Base-by-base conservation (phyloP, 2,888 invertebrate species). In the Phoenoteleia sp. region DNA sequence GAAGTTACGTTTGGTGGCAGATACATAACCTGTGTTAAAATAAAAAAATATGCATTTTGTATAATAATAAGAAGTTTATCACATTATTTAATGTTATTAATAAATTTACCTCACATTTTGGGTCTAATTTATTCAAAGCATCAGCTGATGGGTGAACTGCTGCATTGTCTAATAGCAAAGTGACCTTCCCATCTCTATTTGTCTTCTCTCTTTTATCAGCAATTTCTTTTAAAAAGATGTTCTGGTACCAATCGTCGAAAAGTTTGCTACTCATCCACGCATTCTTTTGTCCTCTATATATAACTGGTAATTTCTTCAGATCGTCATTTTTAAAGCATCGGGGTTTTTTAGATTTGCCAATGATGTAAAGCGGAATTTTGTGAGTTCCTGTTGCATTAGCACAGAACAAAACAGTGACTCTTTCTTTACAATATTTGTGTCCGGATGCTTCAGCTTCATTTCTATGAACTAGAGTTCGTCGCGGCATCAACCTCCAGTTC, bases 331-430 rank as follows among this genome's bases (percentile, higher is more conserved):
- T 56, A 7, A 71, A 45, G 17, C 60, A 72, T 0, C 72, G 11
- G 2, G 58, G 45, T n/a, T 58, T 58, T 9, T 58, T 23, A n/a
- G 45, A 56, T 29, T 71, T 71, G 0, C 72, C 47, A 49, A 60
- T 72, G 0, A 72, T 21, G 15, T 15, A 11, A 1, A 49, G 60
- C 0, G 72, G 60, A 13, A 72, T 33, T 23, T 62, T 62, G 25
- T 72, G 72, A 0, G 72, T 49, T 3, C 60, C 60, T 0, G 49
- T 72, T 15, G 72, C 72, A 39, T 72, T 60, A 0, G 69, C 39
- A 19, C 56, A 69, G 42, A 69, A 69, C 45, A 56, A 56, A 39
- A 72, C 15, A 3, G 72, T 25, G 2, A 72, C 72, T n/a, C 72
- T 15, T 21, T 72, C 72, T 11, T 25, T 72, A 5, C 49, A 47